Conservation (phyloP, 2,113 vertebrate species). For the Dolichallabes microphthalmus region DNA sequence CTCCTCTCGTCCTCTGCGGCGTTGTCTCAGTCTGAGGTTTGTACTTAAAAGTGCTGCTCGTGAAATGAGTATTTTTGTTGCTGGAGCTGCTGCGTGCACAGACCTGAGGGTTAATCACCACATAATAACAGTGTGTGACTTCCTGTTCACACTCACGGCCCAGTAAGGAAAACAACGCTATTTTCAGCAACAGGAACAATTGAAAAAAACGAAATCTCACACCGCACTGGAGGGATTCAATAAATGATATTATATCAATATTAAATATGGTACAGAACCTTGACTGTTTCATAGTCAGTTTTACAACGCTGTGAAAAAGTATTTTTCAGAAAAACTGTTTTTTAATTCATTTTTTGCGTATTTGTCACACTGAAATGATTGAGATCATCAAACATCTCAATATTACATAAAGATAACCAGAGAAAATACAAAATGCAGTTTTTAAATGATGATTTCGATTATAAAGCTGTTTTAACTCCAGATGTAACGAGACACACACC, state of each 20-base stretch:
- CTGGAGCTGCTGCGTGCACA: neutral
- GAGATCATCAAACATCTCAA: too few relatives aligned
- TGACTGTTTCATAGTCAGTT: neutral
- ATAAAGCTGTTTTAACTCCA: too few relatives aligned
- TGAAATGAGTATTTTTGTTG: slow-evolving; percentile 39
- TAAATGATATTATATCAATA: too few relatives aligned
- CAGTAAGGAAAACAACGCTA: slow-evolving; percentile 19
- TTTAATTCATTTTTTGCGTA: too few relatives aligned
- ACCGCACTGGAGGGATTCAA: neutral
- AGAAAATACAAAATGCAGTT: too few relatives aligned
- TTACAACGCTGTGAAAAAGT: neutral
- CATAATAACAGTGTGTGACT: slow-evolving; percentile 43
- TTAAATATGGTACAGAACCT: neutral
- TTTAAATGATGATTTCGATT: too few relatives aligned
- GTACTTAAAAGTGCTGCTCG: slow-evolving; percentile 8
- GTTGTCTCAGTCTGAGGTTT: slow-evolving; percentile 26
- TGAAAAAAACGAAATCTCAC: slow-evolving; percentile 10
- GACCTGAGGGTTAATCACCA: slow-evolving; percentile 24
- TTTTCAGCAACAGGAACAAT: slow-evolving; percentile 21
- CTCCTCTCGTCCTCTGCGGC: neutral
- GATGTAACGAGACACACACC: too few relatives aligned
- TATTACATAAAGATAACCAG: too few relatives aligned
- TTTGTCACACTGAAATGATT: too few relatives aligned
- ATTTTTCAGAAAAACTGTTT: too few relatives aligned
- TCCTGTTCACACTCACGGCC: slow-evolving; percentile 29